Conservation (phyloP, 2,113 vertebrate species). For the Pachypanchax playfairii region DNA sequence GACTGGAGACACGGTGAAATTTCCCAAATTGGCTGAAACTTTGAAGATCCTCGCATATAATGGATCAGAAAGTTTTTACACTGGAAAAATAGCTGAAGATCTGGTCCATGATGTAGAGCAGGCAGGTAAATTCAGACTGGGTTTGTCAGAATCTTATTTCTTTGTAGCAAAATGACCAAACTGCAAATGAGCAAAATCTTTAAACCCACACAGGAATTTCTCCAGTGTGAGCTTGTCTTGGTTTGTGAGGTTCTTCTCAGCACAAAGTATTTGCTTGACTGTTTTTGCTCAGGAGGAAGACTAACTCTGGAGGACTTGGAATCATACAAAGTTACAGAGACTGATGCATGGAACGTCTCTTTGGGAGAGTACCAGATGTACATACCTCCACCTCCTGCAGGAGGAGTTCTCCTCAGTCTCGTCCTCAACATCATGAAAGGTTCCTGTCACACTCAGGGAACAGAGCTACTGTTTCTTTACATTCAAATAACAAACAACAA, state of each 20-base stretch:
- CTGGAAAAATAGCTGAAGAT: conserved; percentile 76
- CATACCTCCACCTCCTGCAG: conserved; percentile 84
- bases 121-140: conserved; percentile 77
- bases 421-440: conserved; percentile 90
- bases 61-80: conserved; percentile 83
- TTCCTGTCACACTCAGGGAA: too few relatives aligned
- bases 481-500: conserved; percentile 6
- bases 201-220: too few relatives aligned
- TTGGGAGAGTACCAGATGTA: conserved; percentile 81
- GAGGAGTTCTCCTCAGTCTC: conserved; percentile 82
- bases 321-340: conserved; percentile 75
- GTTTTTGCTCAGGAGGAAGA: conserved; percentile 73
- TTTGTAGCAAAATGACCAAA: conserved; percentile 17
- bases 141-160: conserved; percentile 30
- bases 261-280: conserved; percentile 25
- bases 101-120: conserved; percentile 82
- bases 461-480: too few relatives aligned
- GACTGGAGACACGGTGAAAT: conserved; percentile 75
- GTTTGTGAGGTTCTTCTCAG: conserved; percentile 21
- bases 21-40: conserved; percentile 82
- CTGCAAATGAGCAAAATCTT: conserved; percentile 47
- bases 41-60: conserved; percentile 79
- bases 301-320: conserved; percentile 82
- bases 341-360: conserved; percentile 76
- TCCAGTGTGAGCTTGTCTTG: too few relatives aligned